Conservation (phyloP, 2,797 vertebrate species). For the Spatula clypeata region DNA sequence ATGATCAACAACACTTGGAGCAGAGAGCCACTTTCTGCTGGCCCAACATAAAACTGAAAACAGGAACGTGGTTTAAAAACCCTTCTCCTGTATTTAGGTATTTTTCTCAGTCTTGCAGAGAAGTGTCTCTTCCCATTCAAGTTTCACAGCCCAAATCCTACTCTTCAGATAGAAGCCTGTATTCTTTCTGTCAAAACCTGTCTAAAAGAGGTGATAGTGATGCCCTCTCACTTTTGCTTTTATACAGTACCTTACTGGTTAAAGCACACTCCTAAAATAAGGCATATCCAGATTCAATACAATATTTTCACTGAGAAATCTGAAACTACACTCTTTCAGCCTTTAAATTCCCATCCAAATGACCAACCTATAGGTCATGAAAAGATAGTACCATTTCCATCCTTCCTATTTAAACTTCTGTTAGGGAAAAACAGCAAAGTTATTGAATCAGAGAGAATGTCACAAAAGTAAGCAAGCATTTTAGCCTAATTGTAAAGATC, state of each 20-base stretch:
- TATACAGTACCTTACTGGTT: neutral
- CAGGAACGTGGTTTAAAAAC: neutral
- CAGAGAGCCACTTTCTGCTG: neutral
- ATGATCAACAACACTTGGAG: neutral
- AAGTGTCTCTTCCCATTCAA: neutral
- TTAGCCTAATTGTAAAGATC: neutral
- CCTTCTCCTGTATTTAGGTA: neutral
- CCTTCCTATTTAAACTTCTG: neutral
- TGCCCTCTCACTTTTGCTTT: neutral
- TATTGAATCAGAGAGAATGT: neutral
- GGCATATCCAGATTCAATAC: neutral
- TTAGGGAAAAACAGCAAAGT: neutral
- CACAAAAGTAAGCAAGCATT: neutral
- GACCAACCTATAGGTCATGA: neutral
- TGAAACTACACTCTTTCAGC: neutral
- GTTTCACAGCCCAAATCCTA: neutral
- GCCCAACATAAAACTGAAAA: neutral
- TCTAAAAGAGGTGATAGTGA: neutral
- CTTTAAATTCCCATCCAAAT: neutral
- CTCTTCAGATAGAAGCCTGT: neutral
- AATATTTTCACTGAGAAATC: neutral
- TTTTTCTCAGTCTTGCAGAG: neutral
- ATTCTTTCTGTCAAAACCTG: neutral
- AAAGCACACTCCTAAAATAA: conserved; percentile 29
- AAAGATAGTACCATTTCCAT: conserved; percentile 1